Conservation (phyloP, 2,888 invertebrate species). For the Camponotus fellah region DNA sequence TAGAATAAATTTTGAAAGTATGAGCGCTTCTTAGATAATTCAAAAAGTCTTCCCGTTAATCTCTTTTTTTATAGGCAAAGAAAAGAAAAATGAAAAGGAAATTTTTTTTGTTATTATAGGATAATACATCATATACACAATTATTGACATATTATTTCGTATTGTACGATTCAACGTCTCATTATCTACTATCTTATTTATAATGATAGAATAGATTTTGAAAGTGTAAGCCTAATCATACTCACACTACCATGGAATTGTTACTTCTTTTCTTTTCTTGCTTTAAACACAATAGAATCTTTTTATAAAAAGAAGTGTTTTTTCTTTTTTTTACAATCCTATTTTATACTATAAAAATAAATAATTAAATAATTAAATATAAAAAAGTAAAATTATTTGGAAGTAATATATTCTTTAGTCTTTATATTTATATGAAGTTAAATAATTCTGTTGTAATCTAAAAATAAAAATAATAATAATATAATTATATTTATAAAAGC, state of each 20-base stretch:
- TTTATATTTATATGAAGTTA: not conserved
- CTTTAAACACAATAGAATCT: not conserved
- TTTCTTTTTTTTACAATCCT: not conserved
- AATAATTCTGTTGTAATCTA: not conserved
- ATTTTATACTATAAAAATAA: not conserved
- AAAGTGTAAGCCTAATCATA: not conserved
- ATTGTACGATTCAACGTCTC: not conserved
- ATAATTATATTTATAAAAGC: not conserved
- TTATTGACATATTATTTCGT: not conserved
- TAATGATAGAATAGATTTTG: not conserved
- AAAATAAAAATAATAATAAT: not conserved
- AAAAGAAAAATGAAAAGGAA: not conserved
- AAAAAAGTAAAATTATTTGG: not conserved
- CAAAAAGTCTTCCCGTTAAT: conserved; percentile 2
- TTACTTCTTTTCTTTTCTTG: not conserved
- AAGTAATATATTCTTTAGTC: not conserved
- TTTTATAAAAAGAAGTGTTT: not conserved
- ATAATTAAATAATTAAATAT: not conserved
- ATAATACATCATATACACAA: not conserved
- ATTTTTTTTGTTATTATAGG: not conserved
- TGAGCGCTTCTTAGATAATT: not conserved
- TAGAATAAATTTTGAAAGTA: not conserved
- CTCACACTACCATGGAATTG: not conserved
- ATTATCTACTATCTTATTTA: not conserved
- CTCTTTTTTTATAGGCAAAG: not conserved